Conservation (phyloP, 2,113 vertebrate species). For the Coreoperca whiteheadi region DNA sequence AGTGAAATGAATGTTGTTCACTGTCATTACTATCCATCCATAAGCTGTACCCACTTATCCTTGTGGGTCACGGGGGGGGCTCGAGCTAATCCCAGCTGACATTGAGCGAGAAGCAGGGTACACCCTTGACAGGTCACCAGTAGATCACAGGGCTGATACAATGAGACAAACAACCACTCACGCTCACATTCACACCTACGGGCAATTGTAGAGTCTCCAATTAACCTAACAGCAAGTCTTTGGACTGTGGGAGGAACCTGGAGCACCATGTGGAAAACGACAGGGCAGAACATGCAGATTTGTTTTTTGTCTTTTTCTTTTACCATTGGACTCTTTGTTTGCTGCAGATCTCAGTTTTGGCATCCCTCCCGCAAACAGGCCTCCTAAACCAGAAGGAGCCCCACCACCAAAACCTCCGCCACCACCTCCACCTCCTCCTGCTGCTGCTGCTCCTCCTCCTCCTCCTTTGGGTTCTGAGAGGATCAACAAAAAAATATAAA, state of each 20-base stretch:
- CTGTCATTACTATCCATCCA: not conserved
- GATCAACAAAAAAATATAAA: conserved; percentile 45
- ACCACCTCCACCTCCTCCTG: conserved; percentile 63
- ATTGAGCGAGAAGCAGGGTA: no score
- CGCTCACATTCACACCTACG: not conserved
- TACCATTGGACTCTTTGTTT: conserved; percentile 85
- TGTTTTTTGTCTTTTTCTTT: not conserved
- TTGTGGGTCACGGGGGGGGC: not conserved
- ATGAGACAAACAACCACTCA: not conserved
- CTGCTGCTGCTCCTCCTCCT: conserved; percentile 65
- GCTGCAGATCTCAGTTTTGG: conserved; percentile 92
- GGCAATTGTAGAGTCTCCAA: not conserved
- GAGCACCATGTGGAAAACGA: not conserved
- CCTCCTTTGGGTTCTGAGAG: conserved; percentile 90
- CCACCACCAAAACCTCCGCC: conserved; percentile 70
- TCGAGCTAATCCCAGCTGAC: not conserved
- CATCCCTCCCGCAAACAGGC: conserved; percentile 95
- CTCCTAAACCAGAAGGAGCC: conserved; percentile 87
- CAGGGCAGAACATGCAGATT: not conserved
- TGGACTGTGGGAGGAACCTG: not conserved
- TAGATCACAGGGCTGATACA: not conserved
- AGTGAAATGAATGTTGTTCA: not conserved
- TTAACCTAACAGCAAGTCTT: not conserved
- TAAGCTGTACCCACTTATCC: not conserved
- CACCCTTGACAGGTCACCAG: no score